phyloP scores from a whole-genome alignment of 2,888 invertebrate genomes.

The Acrocyrtus sp. region DNA sequence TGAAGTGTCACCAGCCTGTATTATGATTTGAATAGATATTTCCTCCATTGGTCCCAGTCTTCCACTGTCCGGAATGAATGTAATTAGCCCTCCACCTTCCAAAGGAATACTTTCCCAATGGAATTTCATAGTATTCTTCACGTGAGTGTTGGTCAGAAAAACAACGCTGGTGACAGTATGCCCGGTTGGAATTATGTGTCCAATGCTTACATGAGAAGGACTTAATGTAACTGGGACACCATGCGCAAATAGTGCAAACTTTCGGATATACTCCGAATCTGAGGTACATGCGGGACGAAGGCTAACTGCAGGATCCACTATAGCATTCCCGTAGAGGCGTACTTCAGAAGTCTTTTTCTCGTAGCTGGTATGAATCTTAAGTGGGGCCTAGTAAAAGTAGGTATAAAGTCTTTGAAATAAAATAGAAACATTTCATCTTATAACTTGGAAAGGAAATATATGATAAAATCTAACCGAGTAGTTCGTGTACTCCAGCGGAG shows the following conservation, averaged over 20 bases:
- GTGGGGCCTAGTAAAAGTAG: constrained; percentile 31
- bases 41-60: constrained; percentile 51
- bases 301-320: constrained; percentile 25
- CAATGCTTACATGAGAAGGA: constrained; percentile 46
- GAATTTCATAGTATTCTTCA: constrained; percentile 54
- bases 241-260: constrained; percentile 38
- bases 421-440: background rate
- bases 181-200: constrained; percentile 58
- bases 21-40: constrained; percentile 40
- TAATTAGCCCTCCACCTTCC: constrained; percentile 57
- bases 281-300: constrained; percentile 27
- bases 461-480: constrained; percentile 39
- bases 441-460: background rate
- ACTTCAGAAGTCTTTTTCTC: constrained; percentile 31
- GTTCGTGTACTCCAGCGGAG: constrained; percentile 52
- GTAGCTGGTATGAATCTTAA: constrained; percentile 37
- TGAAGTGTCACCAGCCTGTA: constrained; percentile 55
- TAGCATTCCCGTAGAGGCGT: constrained; percentile 35
- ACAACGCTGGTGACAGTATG: constrained; percentile 49
- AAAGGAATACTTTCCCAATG: constrained; percentile 52
- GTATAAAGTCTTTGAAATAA: no score
- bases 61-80: constrained; percentile 56
- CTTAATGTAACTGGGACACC: constrained; percentile 53
- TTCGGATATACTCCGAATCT: constrained; percentile 11
- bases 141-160: constrained; percentile 56